Evolutionary conservation across 2,797 vertebrate species (phyloP), one percentile per base, ranked within the genome.

Genomic region (Coregonus sp.): DNA sequence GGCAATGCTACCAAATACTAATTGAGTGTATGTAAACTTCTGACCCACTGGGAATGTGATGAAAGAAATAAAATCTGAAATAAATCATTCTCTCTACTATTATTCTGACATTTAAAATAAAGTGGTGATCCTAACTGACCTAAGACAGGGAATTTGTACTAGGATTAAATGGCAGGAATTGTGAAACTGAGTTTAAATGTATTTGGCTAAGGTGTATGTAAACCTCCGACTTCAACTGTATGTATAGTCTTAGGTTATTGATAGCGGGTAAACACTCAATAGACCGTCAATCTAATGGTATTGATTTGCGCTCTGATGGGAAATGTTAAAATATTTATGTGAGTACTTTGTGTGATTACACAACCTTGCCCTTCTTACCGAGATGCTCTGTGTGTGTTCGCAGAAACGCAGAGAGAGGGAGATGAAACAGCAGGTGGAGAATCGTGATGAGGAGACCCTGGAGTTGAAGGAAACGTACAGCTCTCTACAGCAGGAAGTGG

Each of bases 361-460:
- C 40, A 3, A 7, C 33, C 59, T 15, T 70, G 25, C 33, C 29
- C 37, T 59, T n/a, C 5, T 59, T 5, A 59, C 54, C n/a, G 54
- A 18, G 16, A 4, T 56, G 54, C 25, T 37, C 4, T 47, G 40
- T 47, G 40, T 47, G 9, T 47, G 40, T 47, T 1, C 7, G 40
- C 75, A 99, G 98, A 99, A 98, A 98, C 95, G 97, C 3, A 90
- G 96, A 33, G 98, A 99, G 89, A 91, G 97, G 69, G 98, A 99
- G 91, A 99, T 99, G 91, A 96, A 98, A 84, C 98, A 99, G 78
- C 96, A 98, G 92, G 95, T 99, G 96, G 97, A 99, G 66, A 95
- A 92, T 89, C 96, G 91, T 6, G 98, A 99, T 0, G 98, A 99
- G 82, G 98, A 99, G 80, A 99, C 97, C 0, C 90, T 99, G 74